Base-by-base conservation (phyloP, 2,797 vertebrate genomes). In the Ibycter americanus region DNA sequence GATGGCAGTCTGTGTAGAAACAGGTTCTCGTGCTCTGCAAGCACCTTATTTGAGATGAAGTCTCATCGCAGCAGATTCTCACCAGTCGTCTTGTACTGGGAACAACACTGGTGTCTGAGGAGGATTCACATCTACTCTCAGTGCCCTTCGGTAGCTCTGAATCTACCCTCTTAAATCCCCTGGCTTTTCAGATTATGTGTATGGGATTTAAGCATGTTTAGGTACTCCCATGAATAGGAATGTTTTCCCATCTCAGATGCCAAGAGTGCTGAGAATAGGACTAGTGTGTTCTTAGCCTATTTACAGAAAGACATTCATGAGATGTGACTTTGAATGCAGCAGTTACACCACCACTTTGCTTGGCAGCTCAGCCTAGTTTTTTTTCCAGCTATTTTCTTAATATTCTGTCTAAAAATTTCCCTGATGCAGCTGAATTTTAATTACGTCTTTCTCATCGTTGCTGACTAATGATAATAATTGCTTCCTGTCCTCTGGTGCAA, bases 401-500 rank as follows among this genome's bases (percentile, higher is more conserved):
- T 83, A 90, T 79, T 91, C 68, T 59, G 12, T 40, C 6, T 63
- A 65, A 92, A 96, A 81, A 56, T 89, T 95, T 96, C 85, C 90
- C 95, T 94, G 93, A 90, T 83, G 90, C 92, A 94, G 79, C 93
- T 90, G 86, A 95, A 94, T 72, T 87, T 93, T 97, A 96, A 95
- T 97, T 94, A 96, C 89, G 91, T 88, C 72, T 92, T 78, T 90
- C 87, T 84, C 85, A 58, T 82, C 92, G 85, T 79, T 93, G 96
- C 97, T 97, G 96, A 97, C 94, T 95, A 97, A 97, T 93, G 90
- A 70, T 83, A 96, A 93, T 96, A 96, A 97, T 96, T 93, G 83
- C 59, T 94, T 96, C 89, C 72, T 86, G 83, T 95, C 56, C 93
- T 96, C 95, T 94, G 63, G 95, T 95, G 96, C 72, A 94, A 94